Evolutionary conservation across 2,888 invertebrate genomes (phyloP).

Genomic region (Diplolepis rosae): DNA sequence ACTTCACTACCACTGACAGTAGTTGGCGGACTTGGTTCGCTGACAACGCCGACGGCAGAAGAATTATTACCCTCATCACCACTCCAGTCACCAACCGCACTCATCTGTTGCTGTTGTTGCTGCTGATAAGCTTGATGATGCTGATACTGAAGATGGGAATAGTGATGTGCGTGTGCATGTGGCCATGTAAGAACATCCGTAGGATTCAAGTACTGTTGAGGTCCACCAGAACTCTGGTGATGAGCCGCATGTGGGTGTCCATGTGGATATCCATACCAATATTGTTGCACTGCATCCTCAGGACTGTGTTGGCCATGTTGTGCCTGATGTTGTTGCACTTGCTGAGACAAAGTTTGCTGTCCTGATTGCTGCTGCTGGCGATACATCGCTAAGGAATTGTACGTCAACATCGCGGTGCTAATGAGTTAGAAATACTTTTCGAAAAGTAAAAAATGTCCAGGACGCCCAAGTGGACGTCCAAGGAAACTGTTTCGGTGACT

Average conservation of each 20-base stretch:
- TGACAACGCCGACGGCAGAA: conserved; percentile 46
- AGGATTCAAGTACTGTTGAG: conserved; percentile 71
- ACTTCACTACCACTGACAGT: conserved; percentile 78
- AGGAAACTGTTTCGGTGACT: no score
- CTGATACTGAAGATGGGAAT: conserved; percentile 70
- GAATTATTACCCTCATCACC: conserved; percentile 55
- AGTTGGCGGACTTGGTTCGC: conserved; percentile 77
- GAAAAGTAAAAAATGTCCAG: background rate
- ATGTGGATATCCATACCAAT: conserved; percentile 57
- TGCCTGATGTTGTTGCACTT: conserved; percentile 46
- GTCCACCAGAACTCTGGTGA: conserved; percentile 75
- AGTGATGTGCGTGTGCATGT: conserved; percentile 73
- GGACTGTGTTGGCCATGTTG: conserved; percentile 51
- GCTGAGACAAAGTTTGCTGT: conserved; percentile 45
- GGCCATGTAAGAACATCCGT: conserved; percentile 73
- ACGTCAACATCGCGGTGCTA: conserved; percentile 63
- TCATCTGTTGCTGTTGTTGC: conserved; percentile 69
- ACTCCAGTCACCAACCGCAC: conserved; percentile 57
- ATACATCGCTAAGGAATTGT: conserved; percentile 81
- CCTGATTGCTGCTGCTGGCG: conserved; percentile 75
- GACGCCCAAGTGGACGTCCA: background rate
- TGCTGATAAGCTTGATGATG: conserved; percentile 74
- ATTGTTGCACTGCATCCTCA: conserved; percentile 64
- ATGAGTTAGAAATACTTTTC: background rate
- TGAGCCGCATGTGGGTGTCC: conserved; percentile 53